Conservation (phyloP, 1,140 invertebrate species). For the Globodera ellingtonae region DNA sequence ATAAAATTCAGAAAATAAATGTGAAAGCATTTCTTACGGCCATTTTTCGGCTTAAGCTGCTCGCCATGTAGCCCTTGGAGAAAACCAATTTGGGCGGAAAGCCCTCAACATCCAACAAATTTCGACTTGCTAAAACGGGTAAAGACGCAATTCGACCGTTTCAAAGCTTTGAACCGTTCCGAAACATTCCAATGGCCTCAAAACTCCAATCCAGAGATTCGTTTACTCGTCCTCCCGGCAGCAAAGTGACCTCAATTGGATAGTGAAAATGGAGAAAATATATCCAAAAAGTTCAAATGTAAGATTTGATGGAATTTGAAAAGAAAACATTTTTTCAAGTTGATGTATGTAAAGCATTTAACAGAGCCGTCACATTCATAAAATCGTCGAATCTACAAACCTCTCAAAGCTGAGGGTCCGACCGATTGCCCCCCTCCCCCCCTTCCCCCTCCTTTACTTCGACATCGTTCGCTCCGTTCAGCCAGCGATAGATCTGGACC, state of each 20-base stretch:
- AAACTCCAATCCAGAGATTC: conserved; percentile 27
- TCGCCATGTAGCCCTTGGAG: conserved; percentile 28
- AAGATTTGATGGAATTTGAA: no score
- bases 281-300: no score
- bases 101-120: background rate
- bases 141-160: no score
- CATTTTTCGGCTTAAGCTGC: conserved; percentile 12
- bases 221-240: conserved; percentile 5
- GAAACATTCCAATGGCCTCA: conserved; percentile 21
- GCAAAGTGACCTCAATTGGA: background rate
- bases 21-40: background rate
- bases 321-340: no score
- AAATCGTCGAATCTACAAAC: no score
- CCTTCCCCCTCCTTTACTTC: background rate
- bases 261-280: no score
- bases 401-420: no score
- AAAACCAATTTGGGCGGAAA: conserved; percentile 9
- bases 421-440: background rate
- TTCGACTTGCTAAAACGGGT: no score
- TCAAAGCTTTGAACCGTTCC: conserved; percentile 10
- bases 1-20: background rate
- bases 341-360: no score
- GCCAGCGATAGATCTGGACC: no score
- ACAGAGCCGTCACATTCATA: no score
- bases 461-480: conserved; percentile 31